Conservation (phyloP, 2,797 vertebrate species). For the Anguilla megastoma region DNA sequence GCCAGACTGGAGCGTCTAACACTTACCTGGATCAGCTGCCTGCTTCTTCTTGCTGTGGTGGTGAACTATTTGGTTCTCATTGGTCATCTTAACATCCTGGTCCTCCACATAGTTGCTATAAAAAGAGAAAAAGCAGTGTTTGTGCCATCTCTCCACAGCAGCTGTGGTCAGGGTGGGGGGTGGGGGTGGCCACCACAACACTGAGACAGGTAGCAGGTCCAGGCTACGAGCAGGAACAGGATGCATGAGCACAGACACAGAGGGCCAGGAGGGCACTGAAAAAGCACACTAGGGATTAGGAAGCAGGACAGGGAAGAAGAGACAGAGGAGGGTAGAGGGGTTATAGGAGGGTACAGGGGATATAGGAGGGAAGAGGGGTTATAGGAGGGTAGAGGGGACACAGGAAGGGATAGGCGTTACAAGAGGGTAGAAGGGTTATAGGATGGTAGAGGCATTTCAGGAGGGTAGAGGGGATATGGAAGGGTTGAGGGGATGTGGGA, state of each 20-base stretch:
- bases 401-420: not conserved
- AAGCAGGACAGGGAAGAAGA: not conserved
- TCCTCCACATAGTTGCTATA: conserved; percentile 84
- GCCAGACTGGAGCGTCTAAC: not conserved
- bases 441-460: not conserved
- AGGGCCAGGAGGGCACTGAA: not conserved
- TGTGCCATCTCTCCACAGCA: not conserved
- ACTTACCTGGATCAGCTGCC: conserved; percentile 84
- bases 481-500: too few relatives aligned
- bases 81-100: conserved; percentile 95
- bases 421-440: not conserved
- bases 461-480: not conserved
- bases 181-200: not conserved
- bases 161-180: conserved; percentile 30
- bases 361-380: too few relatives aligned
- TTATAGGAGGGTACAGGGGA: not conserved
- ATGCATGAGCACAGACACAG: not conserved
- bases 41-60: conserved; percentile 81
- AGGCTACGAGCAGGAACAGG: conserved; percentile 26
- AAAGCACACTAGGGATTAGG: not conserved
- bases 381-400: not conserved
- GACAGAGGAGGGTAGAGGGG: not conserved
- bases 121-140: conserved; percentile 41
- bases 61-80: conserved; percentile 90
- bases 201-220: conserved; percentile 34